Evolutionary conservation across 2,888 invertebrate genomes (phyloP).

Genomic region (Amitus sp.): DNA sequence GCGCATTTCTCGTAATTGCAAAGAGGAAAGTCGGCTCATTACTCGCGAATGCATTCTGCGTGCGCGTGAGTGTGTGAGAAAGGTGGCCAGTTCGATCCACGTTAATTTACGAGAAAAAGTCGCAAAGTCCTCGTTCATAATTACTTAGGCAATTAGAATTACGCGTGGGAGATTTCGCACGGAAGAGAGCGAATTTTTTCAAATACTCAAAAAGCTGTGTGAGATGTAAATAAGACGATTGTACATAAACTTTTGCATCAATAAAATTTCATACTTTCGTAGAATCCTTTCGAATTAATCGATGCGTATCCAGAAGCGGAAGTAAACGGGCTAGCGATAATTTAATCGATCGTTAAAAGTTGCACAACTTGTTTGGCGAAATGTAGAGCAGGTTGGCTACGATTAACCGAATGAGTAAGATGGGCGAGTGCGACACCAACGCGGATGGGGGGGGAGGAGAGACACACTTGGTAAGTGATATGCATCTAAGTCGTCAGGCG

Average conservation of each 20-base stretch:
- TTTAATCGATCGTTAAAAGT: no score
- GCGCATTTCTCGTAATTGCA: slow-evolving; percentile 22
- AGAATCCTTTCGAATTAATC: neutral
- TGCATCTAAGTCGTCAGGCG: no score
- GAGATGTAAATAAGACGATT: neutral
- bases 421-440: no score
- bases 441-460: no score
- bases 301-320: no score
- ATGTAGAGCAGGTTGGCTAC: no score
- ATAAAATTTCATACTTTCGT: neutral
- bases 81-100: slow-evolving; percentile 22
- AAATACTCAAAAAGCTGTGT: no score
- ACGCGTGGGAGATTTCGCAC: slow-evolving; percentile 5
- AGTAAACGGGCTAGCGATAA: no score
- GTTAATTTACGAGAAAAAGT: slow-evolving; percentile 20
- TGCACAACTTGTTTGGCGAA: no score
- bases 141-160: slow-evolving; percentile 18
- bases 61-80: no score
- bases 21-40: slow-evolving; percentile 30
- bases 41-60: slow-evolving; percentile 21
- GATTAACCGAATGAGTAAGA: no score
- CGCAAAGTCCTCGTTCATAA: slow-evolving; percentile 16
- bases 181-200: slow-evolving; percentile 27
- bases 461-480: no score
- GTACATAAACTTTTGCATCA: neutral